Evolutionary conservation across 2,888 invertebrate genomes (phyloP).

Genomic region (Lithosia quadra): DNA sequence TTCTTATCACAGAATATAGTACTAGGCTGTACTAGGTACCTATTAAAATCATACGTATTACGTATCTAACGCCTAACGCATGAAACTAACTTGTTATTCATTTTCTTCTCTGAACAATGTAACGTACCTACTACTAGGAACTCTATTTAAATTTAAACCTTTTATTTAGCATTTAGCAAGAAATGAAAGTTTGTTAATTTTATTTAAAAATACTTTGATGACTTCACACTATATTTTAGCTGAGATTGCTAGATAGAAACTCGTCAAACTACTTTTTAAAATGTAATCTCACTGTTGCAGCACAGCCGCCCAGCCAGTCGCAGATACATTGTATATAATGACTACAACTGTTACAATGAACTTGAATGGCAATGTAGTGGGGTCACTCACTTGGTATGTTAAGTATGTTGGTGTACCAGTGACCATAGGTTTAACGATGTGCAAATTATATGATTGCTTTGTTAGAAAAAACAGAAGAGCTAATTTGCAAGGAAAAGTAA

Average conservation of each 20-base stretch:
- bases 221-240: not conserved
- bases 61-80: too few species aligned
- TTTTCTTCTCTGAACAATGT: not conserved
- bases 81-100: too few species aligned
- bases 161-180: not conserved
- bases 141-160: not conserved
- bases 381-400: constrained; percentile 64
- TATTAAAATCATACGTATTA: too few species aligned
- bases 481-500: constrained; percentile 81
- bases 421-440: constrained; percentile 68
- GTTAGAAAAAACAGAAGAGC: constrained; percentile 75
- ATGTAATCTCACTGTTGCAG: not conserved
- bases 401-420: constrained; percentile 74
- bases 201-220: not conserved
- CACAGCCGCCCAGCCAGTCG: not conserved
- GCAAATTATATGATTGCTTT: constrained; percentile 62
- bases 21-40: too few species aligned
- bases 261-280: not conserved
- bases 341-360: constrained; percentile 53
- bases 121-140: too few species aligned
- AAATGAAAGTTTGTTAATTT: not conserved
- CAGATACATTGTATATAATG: not conserved
- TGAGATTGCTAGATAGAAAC: not conserved
- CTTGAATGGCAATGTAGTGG: constrained; percentile 40
- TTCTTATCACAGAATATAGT: too few species aligned